phyloP scores from a whole-genome alignment of 2,797 vertebrate genomes.

The Diplodus sargus region DNA sequence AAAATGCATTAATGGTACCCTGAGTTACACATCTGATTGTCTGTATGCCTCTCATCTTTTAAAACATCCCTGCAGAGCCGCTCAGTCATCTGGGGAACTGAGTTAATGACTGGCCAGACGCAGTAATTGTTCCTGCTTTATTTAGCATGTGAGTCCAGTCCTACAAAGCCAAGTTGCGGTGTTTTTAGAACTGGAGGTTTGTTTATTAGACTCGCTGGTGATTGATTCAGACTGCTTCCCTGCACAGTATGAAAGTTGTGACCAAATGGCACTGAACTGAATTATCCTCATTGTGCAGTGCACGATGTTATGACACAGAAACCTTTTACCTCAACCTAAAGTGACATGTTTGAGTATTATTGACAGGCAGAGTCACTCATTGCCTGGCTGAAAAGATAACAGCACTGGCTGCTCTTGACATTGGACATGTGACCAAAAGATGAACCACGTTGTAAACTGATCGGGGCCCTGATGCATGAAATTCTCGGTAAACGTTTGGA shows the following conservation, averaged over 20 bases:
- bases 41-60: background rate
- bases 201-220: background rate
- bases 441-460: background rate
- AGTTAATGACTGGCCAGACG: conserved; percentile 15
- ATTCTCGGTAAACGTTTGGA: too few relatives aligned
- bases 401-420: background rate
- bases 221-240: background rate
- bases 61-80: background rate
- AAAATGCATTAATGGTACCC: background rate
- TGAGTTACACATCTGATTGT: background rate
- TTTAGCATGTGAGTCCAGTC: background rate
- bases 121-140: conserved; percentile 15
- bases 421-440: background rate
- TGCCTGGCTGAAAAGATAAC: background rate
- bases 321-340: background rate
- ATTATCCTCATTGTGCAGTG: too few relatives aligned
- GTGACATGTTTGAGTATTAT: conserved; percentile 12
- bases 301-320: background rate
- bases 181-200: background rate
- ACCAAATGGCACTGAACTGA: too few relatives aligned
- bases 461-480: background rate
- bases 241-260: background rate
- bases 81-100: background rate
- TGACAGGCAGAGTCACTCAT: background rate
- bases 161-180: background rate